These are phyloP conservation scores for Heliopora coerulea DNA, from an alignment of 92 coral and sea anemone genomes.

Conservation along the genomic window DNA sequence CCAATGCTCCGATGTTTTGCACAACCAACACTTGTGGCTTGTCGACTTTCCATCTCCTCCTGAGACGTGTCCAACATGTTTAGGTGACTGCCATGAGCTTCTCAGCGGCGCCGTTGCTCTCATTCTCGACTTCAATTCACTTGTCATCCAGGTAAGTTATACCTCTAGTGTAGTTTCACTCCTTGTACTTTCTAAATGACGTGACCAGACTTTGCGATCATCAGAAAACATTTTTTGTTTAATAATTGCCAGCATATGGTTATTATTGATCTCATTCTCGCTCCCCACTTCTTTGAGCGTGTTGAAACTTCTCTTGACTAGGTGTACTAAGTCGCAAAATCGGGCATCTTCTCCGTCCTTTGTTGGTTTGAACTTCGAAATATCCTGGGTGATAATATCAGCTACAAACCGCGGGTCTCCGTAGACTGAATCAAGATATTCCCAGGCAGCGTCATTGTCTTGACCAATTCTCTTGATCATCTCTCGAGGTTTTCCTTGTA, in stretches of 20 bases:
- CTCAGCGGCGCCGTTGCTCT: constrained; percentile 29
- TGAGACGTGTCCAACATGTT: neutral
- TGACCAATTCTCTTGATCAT: constrained; percentile 56
- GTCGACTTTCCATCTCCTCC: neutral
- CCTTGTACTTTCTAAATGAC: constrained; percentile 28
- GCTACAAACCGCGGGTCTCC: constrained; percentile 40
- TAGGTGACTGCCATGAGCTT: neutral
- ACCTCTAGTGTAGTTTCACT: neutral
- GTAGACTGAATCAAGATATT: constrained; percentile 29
- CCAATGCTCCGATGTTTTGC: constrained; percentile 55
- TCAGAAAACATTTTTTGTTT: constrained; percentile 17
- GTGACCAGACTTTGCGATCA: constrained; percentile 23
- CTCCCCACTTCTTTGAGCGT: constrained; percentile 35
- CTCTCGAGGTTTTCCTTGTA: constrained; percentile 43
- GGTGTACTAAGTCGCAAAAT: constrained; percentile 52
- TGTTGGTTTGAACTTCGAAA: constrained; percentile 51
- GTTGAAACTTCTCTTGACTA: constrained; percentile 36
- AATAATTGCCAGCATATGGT: constrained; percentile 36
- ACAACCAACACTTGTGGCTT: constrained; percentile 58
- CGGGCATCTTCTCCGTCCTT: constrained; percentile 53
- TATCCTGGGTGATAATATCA: constrained; percentile 63
- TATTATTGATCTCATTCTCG: constrained; percentile 27
- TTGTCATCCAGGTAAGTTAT: neutral
- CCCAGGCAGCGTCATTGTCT: constrained; percentile 49
- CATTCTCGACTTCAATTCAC: constrained; percentile 21